These are phyloP conservation scores for Trichopoda pennipes DNA, from an alignment of 2,888 invertebrate genomes.

Conservation along the genomic window DNA sequence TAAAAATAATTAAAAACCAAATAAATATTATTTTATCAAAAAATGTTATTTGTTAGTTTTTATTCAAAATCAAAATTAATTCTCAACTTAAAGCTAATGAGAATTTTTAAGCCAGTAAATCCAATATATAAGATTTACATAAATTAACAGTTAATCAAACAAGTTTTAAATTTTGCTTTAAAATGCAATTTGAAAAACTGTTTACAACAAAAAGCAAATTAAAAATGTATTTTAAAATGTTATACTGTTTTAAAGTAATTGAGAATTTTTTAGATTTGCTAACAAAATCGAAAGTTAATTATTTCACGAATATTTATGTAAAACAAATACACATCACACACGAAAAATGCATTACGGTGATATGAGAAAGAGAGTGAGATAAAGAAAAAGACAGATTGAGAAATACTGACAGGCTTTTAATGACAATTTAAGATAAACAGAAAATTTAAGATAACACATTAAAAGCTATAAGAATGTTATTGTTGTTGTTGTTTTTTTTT, in stretches of 20 bases:
- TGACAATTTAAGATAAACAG: constrained; percentile 37
- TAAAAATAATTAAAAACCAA: neutral
- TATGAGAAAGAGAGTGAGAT: constrained; percentile 3
- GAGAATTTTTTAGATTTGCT: constrained; percentile 1
- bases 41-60: constrained; percentile 22
- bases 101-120: constrained; percentile 17
- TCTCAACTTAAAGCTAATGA: constrained; percentile 51
- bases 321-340: constrained; percentile 35
- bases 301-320: neutral
- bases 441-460: constrained; percentile 7
- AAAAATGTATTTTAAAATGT: constrained; percentile 56
- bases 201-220: constrained; percentile 60
- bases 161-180: constrained; percentile 66
- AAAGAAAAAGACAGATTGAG: neutral
- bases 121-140: constrained; percentile 30
- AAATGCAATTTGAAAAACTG: constrained; percentile 33
- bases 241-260: constrained; percentile 2
- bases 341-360: constrained; percentile 35
- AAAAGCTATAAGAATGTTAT: neutral
- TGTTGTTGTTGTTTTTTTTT: constrained; percentile 17
- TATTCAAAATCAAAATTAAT: constrained; percentile 8
- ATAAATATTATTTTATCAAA: neutral
- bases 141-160: constrained; percentile 5
- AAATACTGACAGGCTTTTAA: constrained; percentile 6
- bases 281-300: neutral